Percentiles rank a stretch among this genome's conserved stretches.
Evolutionary conservation across 2,113 vertebrate genomes (phyloP).

Genomic region (Atrichornis clamosus): DNA sequence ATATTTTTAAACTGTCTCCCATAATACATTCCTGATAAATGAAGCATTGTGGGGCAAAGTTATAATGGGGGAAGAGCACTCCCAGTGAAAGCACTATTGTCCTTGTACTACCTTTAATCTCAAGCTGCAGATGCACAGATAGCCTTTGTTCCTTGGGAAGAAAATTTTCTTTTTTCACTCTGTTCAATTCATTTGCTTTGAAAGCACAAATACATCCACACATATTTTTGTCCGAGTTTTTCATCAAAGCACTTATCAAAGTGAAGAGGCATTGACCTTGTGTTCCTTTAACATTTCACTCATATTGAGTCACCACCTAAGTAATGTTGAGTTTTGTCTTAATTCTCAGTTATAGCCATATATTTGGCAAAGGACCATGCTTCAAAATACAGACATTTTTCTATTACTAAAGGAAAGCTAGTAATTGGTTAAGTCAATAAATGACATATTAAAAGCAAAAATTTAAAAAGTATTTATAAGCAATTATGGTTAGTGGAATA

Average conservation of each 20-base stretch:
- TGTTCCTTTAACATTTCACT: conserved; percentile 7
- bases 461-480: neutral
- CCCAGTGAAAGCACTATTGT: conserved; percentile 34
- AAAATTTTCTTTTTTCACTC: neutral
- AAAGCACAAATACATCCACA: neutral
- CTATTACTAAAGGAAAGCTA: neutral
- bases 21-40: conserved; percentile 63
- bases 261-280: conserved; percentile 5
- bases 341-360: neutral
- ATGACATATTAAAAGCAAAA: neutral
- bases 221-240: neutral
- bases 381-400: neutral
- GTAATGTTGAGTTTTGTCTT: conserved; percentile 7
- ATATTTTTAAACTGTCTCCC: conserved; percentile 62
- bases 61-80: conserved; percentile 5
- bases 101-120: conserved; percentile 8
- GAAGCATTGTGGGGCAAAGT: neutral
- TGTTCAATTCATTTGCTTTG: neutral
- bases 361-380: neutral
- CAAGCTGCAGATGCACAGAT: neutral
- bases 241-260: conserved; percentile 29
- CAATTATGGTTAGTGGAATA: neutral
- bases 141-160: neutral
- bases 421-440: neutral
- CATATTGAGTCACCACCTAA: conserved; percentile 1